Base-by-base conservation (phyloP, 2,797 vertebrate species). In the Poecilia wingei region DNA sequence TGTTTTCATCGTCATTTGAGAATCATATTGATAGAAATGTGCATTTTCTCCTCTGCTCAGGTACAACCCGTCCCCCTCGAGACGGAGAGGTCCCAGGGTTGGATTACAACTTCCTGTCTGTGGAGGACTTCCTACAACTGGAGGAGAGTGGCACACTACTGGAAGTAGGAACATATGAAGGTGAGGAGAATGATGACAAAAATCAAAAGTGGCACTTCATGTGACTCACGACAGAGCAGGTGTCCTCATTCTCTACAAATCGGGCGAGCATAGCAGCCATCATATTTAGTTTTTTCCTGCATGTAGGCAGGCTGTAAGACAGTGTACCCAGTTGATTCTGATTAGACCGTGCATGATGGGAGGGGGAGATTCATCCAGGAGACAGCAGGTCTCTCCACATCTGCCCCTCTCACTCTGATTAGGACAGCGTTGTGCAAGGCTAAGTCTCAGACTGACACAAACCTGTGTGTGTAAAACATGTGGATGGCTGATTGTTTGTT, bases 141-240 rank as follows among this genome's bases (percentile, higher is more conserved):
- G 97, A 99, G 87, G 88, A 96, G 90, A 97, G 96, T n/a, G 98
- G 98, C 53, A 98, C 97, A 33, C 97, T 99, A 88, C 94, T 99
- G 89, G 98, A 99, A 97, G 96, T 98, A 78, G 98, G 98, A 93
- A 98, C 98, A 28, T 99, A 99, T 86, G 97, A 99, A 95, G 98
- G 98, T 99, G 92, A 91, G 91, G 78, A 75, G n/a, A 75, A 80
- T 28, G 12, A 39, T 74, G 75, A 87, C 75, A 22, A 75, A 78
- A 75, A 89, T 86, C 5, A 53, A 55, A 82, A 75, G 57, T 70
- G 86, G 82, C 82, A 71, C 64, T 75, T 70, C 12, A 53, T 76
- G 79, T 46, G 51, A 77, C 41, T 73, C 74, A 31, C 49, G 43
- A 47, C 61, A 8, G 75, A 28, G 36, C 92, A 90, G 89, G 86